These are phyloP conservation scores for Hippocampus zosterae DNA, from an alignment of 2,113 vertebrate genomes.

Conservation along the genomic window DNA sequence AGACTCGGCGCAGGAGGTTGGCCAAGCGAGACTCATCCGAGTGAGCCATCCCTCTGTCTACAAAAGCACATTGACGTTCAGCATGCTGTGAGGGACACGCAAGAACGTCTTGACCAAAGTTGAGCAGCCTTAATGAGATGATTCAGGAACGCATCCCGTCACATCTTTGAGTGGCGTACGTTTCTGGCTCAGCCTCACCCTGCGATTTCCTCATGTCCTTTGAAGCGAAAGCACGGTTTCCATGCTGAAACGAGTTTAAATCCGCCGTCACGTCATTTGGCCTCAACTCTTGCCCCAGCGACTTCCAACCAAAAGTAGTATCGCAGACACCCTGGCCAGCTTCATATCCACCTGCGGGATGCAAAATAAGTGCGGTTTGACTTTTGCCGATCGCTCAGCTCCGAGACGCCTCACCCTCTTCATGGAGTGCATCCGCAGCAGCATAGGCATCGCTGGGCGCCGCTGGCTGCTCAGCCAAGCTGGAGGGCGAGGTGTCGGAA, in stretches of 20 bases:
- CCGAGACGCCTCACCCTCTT: slow-evolving; percentile 66
- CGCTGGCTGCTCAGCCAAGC: slow-evolving; percentile 82
- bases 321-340: slow-evolving; percentile 93
- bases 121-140: background rate
- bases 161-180: background rate
- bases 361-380: slow-evolving; percentile 1
- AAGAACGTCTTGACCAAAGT: background rate
- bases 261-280: slow-evolving; percentile 96
- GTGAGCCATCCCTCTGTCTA: slow-evolving; percentile 97
- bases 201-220: slow-evolving; percentile 99
- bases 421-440: slow-evolving; percentile 66
- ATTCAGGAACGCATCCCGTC: too few relatives aligned
- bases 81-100: background rate
- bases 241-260: slow-evolving; percentile 97
- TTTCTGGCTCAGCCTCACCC: slow-evolving; percentile 71
- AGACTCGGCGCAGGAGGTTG: slow-evolving; percentile 98
- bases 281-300: slow-evolving; percentile 99
- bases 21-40: slow-evolving; percentile 98
- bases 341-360: slow-evolving; percentile 83
- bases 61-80: slow-evolving; percentile 4
- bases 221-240: slow-evolving; percentile 97
- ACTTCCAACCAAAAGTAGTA: slow-evolving; percentile 99
- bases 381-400: background rate
- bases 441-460: slow-evolving; percentile 87
- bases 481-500: slow-evolving; percentile 83